Percentiles rank a stretch among this genome's conserved stretches.
Conservation (phyloP, 2,888 invertebrate genomes). For the Colletes collaris region DNA sequence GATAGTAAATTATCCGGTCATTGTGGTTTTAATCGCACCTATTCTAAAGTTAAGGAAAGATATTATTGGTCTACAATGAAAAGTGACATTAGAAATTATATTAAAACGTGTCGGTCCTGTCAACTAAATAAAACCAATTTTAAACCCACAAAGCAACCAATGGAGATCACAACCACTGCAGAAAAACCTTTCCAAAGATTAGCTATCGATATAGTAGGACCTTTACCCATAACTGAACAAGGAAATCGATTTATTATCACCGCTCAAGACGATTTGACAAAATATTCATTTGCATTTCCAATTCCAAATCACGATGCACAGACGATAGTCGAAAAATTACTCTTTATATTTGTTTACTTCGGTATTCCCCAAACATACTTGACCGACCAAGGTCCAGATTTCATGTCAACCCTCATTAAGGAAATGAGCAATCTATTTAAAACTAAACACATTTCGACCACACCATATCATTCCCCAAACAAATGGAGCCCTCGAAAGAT, state of each 20-base stretch:
- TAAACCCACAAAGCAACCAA: not conserved
- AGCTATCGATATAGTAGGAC: constrained; percentile 21
- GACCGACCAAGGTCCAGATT: not conserved
- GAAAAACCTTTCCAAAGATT: constrained; percentile 16
- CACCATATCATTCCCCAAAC: constrained; percentile 11
- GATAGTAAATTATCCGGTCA: constrained; percentile 15
- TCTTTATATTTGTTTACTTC: constrained; percentile 10
- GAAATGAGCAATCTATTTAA: constrained; percentile 2
- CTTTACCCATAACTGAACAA: constrained; percentile 15
- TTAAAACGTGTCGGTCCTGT: constrained; percentile 9
- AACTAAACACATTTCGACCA: not conserved
- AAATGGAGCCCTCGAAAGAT: constrained; percentile 11
- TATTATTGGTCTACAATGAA: constrained; percentile 20
- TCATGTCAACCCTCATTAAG: constrained; percentile 7
- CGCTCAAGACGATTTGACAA: constrained; percentile 3
- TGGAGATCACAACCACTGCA: not conserved
- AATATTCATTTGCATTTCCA: not conserved
- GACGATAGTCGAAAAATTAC: constrained; percentile 11
- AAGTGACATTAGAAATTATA: constrained; percentile 1
- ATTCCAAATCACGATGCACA: constrained; percentile 12
- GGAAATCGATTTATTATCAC: constrained; percentile 16
- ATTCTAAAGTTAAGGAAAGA: constrained; percentile 10
- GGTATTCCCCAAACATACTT: constrained; percentile 3
- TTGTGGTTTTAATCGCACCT: constrained; percentile 10
- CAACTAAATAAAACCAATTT: constrained; percentile 18